These are phyloP conservation scores for Trachelus iudaicus DNA, from an alignment of 2,888 invertebrate species.

Conservation along the genomic window DNA sequence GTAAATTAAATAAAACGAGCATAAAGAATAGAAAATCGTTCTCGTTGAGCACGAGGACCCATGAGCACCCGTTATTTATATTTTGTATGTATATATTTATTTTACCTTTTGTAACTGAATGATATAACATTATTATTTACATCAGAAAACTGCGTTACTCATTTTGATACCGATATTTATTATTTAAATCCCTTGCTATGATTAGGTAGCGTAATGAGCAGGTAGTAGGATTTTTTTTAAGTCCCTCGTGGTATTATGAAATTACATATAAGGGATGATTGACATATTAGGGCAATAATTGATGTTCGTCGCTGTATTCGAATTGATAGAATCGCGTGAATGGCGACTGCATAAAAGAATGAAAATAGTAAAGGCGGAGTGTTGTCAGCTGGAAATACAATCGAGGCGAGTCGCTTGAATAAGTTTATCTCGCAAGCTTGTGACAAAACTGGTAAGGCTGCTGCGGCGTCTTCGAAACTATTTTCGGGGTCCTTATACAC, in stretches of 20 bases:
- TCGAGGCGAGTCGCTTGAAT: not conserved
- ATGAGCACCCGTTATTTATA: constrained; percentile 23
- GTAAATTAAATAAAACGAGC: constrained; percentile 64
- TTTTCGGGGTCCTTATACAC: not conserved
- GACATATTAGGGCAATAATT: not conserved
- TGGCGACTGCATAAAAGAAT: not conserved
- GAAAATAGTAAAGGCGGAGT: not conserved
- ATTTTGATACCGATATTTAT: not conserved
- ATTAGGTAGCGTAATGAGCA: not conserved
- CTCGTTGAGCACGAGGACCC: constrained; percentile 11
- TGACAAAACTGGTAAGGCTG: not conserved
- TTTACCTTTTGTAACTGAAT: constrained; percentile 36
- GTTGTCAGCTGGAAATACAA: not conserved
- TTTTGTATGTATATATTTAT: constrained; percentile 38
- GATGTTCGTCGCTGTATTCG: not conserved
- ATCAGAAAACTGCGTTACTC: not conserved
- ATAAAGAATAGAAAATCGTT: constrained; percentile 11
- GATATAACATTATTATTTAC: constrained; percentile 28
- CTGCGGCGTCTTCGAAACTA: not conserved
- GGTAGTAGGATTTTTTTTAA: not conserved
- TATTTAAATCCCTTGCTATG: not conserved
- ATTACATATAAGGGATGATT: not conserved
- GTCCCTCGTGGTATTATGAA: not conserved
- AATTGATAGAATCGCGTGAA: not conserved
- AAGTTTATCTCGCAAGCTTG: not conserved